Conservation (phyloP, 2,888 invertebrate species). For the Drosophila meridionalis region DNA sequence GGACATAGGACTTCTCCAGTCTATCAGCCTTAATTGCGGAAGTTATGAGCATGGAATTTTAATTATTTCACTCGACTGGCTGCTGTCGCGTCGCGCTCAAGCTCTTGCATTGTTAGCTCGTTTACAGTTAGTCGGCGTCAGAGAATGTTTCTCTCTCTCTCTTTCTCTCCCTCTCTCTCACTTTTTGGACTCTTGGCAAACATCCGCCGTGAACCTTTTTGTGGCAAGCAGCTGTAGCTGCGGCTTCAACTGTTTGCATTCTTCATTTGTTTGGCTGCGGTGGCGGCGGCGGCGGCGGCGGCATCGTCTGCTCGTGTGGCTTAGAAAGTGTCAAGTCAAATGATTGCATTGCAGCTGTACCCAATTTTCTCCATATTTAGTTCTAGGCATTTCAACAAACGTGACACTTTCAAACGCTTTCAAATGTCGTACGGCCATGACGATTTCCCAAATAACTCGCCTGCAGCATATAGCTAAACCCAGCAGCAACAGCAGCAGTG, state of each 20-base stretch:
- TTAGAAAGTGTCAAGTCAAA: slow-evolving; percentile 79
- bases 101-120: slow-evolving; percentile 59
- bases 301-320: slow-evolving; percentile 37
- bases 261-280: slow-evolving; percentile 49
- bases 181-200: slow-evolving; percentile 53
- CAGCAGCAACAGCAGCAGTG: slow-evolving; percentile 13
- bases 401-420: slow-evolving; percentile 80
- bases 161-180: slow-evolving; percentile 18
- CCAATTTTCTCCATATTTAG: slow-evolving; percentile 81
- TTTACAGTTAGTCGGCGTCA: slow-evolving; percentile 64
- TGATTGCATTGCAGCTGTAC: slow-evolving; percentile 69
- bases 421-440: slow-evolving; percentile 57
- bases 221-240: slow-evolving; percentile 32
- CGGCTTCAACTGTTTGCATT: slow-evolving; percentile 64
- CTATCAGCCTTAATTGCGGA: slow-evolving; percentile 79
- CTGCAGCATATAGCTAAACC: slow-evolving; percentile 23
- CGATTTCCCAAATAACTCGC: slow-evolving; percentile 47
- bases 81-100: slow-evolving; percentile 25
- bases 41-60: slow-evolving; percentile 80
- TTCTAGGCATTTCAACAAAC: slow-evolving; percentile 73
- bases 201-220: slow-evolving; percentile 67
- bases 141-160: slow-evolving; percentile 21
- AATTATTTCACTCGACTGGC: slow-evolving; percentile 74
- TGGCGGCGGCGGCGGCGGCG: slow-evolving; percentile 7
- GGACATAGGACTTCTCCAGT: slow-evolving; percentile 48